Conservation (phyloP, 2,113 vertebrate genomes). For the Aythya baeri region DNA sequence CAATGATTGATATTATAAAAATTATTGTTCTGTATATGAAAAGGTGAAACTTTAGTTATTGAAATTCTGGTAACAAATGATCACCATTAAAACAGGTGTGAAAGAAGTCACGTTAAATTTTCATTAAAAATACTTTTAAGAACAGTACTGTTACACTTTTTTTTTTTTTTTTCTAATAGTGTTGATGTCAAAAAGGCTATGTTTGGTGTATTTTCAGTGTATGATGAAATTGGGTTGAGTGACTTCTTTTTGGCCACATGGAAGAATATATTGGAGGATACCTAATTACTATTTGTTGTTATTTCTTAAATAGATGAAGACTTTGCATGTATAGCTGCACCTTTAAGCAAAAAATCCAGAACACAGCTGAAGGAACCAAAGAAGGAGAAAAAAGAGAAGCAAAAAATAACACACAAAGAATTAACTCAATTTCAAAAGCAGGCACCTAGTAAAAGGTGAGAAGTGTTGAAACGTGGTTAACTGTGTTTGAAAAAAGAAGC, state of each 20-base stretch:
- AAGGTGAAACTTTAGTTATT: neutral
- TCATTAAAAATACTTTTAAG: neutral
- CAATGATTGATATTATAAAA: neutral
- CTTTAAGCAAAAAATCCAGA: slow-evolving; percentile 84
- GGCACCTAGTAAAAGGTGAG: slow-evolving; percentile 79
- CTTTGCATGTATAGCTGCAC: slow-evolving; percentile 79
- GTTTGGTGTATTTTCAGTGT: neutral
- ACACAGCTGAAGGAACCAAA: slow-evolving; percentile 65
- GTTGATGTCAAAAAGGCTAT: neutral
- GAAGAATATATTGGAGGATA: neutral
- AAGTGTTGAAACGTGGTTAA: neutral
- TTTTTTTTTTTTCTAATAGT: neutral
- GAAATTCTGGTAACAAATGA: neutral
- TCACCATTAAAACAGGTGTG: neutral
- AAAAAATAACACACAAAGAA: slow-evolving; percentile 69
- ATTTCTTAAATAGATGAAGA: slow-evolving; percentile 83
- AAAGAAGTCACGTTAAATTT: neutral
- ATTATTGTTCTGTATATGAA: neutral
- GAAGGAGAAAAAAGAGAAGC: slow-evolving; percentile 71
- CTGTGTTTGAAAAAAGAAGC: neutral
- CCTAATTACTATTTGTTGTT: neutral
- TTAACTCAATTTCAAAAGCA: slow-evolving; percentile 32
- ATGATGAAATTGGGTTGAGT: neutral
- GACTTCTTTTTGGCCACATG: neutral
- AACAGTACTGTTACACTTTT: neutral